These are phyloP conservation scores for Patella ulyssiponensis DNA, from an alignment of 2,888 invertebrate genomes.

Conservation along the genomic window DNA sequence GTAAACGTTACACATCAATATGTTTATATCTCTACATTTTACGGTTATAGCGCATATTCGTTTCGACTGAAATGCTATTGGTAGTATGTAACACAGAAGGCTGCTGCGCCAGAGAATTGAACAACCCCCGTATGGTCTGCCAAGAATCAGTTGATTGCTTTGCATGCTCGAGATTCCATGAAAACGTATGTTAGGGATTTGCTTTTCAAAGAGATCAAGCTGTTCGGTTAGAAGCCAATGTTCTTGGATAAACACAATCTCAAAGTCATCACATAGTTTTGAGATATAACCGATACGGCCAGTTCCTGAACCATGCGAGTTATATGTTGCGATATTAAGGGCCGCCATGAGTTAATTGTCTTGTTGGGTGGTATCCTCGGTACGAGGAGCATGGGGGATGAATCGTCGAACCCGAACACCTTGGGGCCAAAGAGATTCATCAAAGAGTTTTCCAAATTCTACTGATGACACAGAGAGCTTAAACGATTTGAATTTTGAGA, in stretches of 20 bases:
- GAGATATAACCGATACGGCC: not conserved
- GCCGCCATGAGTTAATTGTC: not conserved
- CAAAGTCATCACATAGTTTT: not conserved
- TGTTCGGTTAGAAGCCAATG: not conserved
- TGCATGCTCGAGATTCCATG: not conserved
- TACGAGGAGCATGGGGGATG: not conserved
- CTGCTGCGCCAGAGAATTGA: not conserved
- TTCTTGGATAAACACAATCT: not conserved
- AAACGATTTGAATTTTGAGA: not conserved
- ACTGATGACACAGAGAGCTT: not conserved
- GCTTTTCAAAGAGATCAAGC: not conserved
- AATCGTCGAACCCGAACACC: not conserved
- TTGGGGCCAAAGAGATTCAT: not conserved
- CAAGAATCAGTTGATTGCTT: not conserved
- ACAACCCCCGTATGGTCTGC: not conserved
- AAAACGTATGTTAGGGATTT: not conserved
- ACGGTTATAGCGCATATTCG: not conserved
- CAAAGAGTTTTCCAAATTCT: not conserved
- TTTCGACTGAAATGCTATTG: not conserved
- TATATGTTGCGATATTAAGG: not conserved
- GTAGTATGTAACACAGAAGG: not conserved
- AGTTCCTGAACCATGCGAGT: not conserved
- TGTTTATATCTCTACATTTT: not conserved
- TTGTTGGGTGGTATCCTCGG: not conserved
- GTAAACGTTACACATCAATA: not conserved